A percentile compares a stretch with the other conserved stretches of the same genome.
phyloP scores from a whole-genome alignment of 2,113 vertebrate genomes.

The Pelodiscus sinensis region DNA sequence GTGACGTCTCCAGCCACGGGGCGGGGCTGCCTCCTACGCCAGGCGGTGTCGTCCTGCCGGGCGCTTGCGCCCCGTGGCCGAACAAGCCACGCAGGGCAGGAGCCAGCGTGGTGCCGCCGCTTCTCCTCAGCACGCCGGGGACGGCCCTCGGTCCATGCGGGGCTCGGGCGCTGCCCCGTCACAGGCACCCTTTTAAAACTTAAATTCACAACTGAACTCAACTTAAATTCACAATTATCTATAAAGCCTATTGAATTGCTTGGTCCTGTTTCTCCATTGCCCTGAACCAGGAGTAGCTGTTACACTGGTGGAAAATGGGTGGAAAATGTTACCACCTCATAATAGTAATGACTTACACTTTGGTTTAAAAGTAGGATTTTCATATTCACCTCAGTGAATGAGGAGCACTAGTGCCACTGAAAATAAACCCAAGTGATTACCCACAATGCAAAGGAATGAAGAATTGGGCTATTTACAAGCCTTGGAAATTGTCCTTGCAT shows the following conservation, averaged over 20 bases:
- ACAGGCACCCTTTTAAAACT: not conserved
- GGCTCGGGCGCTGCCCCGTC: no score
- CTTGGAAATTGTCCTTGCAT: not conserved
- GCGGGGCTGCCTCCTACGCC: no score
- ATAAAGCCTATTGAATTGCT: not conserved
- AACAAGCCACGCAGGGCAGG: no score
- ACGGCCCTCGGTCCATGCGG: no score
- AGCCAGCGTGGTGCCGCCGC: no score
- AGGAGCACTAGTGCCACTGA: not conserved
- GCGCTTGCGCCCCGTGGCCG: no score
- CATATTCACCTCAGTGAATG: not conserved
- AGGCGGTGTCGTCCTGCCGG: no score
- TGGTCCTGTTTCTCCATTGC: not conserved
- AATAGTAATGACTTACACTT: not conserved
- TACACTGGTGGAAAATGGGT: not conserved
- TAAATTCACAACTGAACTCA: not conserved
- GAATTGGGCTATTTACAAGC: not conserved
- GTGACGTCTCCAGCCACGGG: no score
- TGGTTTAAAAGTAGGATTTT: not conserved
- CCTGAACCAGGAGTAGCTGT: not conserved
- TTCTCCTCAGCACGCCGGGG: no score
- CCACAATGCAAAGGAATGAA: not conserved
- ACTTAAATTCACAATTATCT: fast-evolving
- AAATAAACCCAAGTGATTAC: not conserved
- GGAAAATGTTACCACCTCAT: not conserved